Evolutionary conservation across 2,888 invertebrate genomes (phyloP).

Genomic region (Stenodema calcarata): DNA sequence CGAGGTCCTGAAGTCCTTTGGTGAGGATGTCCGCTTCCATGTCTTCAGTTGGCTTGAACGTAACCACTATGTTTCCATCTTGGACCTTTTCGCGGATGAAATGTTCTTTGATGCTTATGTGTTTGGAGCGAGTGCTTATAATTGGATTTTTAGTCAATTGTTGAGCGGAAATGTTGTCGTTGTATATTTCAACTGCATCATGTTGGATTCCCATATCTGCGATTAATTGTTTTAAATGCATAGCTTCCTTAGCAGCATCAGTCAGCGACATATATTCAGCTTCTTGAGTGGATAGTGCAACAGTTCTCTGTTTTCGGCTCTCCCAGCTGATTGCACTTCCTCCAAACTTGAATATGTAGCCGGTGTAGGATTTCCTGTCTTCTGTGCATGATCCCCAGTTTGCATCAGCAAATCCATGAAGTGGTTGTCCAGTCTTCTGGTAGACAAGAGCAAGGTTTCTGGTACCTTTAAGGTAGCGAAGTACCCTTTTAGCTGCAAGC

Average conservation of each 20-base stretch:
- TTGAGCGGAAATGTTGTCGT: background rate
- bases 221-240: no score
- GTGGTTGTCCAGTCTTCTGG: background rate
- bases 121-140: background rate
- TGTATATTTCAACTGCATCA: background rate
- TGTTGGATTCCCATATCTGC: background rate
- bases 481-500: no score
- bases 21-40: conserved; percentile 8
- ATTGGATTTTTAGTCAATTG: background rate
- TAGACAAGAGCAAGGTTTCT: conserved; percentile 29
- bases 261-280: no score
- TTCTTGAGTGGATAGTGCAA: no score
- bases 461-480: no score
- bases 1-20: conserved; percentile 62
- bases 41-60: background rate
- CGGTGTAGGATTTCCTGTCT: no score
- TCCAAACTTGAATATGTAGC: background rate
- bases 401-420: no score
- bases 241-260: no score
- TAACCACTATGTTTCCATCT: background rate
- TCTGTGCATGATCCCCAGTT: no score
- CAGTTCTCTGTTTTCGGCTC: background rate
- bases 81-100: background rate
- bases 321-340: background rate
- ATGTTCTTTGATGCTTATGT: no score